A percentile compares a stretch with the other conserved stretches of the same genome.
These are phyloP conservation scores for Hephaestus fuliginosus DNA, from an alignment of 2,797 vertebrate species.

Conservation along the genomic window DNA sequence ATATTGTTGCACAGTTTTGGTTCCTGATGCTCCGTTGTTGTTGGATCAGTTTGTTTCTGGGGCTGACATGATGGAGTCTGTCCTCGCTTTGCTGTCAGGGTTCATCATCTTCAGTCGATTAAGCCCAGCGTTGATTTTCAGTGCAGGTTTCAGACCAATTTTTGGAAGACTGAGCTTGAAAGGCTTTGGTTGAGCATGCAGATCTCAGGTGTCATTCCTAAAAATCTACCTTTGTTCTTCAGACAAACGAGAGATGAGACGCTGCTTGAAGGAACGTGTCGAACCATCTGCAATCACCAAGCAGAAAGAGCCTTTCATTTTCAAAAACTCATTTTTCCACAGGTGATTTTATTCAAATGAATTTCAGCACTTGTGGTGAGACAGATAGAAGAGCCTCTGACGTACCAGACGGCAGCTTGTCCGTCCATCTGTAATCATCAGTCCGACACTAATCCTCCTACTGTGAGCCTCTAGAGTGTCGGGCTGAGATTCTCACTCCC, in stretches of 20 bases:
- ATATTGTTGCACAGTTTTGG: background rate
- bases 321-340: background rate
- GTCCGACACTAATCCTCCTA: constrained; percentile 31
- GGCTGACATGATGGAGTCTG: background rate
- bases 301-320: background rate
- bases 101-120: background rate
- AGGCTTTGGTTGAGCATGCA: background rate
- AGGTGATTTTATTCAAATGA: background rate
- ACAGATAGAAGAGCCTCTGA: background rate
- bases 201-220: background rate
- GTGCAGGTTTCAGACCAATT: background rate
- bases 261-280: background rate
- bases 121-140: background rate
- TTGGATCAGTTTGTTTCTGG: background rate
- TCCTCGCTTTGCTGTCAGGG: background rate
- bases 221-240: background rate
- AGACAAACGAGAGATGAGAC: background rate
- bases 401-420: constrained; percentile 37
- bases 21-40: background rate
- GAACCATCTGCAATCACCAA: background rate
- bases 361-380: background rate
- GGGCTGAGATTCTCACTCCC: background rate
- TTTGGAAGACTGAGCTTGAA: background rate
- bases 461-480: background rate
- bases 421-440: constrained; percentile 41